These are phyloP conservation scores for Caretta caretta DNA, from an alignment of 2,113 vertebrate species.

Conservation along the genomic window DNA sequence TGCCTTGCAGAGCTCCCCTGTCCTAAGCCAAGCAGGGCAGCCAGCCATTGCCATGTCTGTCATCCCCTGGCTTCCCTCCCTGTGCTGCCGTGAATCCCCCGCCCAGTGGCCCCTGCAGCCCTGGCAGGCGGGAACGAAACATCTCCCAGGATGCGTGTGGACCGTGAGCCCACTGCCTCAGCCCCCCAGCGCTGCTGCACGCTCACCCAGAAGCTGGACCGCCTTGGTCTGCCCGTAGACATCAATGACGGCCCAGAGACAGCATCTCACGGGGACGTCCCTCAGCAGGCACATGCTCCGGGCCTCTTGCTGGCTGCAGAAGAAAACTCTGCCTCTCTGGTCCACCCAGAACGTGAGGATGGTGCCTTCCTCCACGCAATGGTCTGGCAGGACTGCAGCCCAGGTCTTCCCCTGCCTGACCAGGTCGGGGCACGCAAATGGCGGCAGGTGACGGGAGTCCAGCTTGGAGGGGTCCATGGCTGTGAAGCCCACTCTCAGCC, in stretches of 20 bases:
- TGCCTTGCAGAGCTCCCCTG: background rate
- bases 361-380: constrained; percentile 32
- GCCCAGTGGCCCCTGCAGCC: background rate
- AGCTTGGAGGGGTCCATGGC: constrained; percentile 70
- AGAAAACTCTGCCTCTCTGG: constrained; percentile 51
- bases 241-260: constrained; percentile 88
- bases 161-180: background rate
- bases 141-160: too few relatives aligned
- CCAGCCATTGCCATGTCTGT: too few relatives aligned
- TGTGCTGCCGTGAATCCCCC: background rate
- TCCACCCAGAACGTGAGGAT: constrained; percentile 85
- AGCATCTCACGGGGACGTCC: constrained; percentile 57
- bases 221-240: constrained; percentile 85
- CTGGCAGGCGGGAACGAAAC: too few relatives aligned
- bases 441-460: constrained; percentile 48
- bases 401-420: constrained; percentile 74
- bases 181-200: background rate
- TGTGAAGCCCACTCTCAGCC: constrained; percentile 87
- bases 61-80: background rate
- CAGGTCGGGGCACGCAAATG: constrained; percentile 82
- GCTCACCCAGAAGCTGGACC: constrained; percentile 82
- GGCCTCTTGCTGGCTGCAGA: background rate
- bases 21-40: background rate
- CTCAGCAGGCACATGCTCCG: constrained; percentile 19
- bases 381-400: constrained; percentile 64